These are phyloP conservation scores for Paragorgia papillata DNA, from an alignment of 92 coral and sea anemone genomes.

Conservation along the genomic window DNA sequence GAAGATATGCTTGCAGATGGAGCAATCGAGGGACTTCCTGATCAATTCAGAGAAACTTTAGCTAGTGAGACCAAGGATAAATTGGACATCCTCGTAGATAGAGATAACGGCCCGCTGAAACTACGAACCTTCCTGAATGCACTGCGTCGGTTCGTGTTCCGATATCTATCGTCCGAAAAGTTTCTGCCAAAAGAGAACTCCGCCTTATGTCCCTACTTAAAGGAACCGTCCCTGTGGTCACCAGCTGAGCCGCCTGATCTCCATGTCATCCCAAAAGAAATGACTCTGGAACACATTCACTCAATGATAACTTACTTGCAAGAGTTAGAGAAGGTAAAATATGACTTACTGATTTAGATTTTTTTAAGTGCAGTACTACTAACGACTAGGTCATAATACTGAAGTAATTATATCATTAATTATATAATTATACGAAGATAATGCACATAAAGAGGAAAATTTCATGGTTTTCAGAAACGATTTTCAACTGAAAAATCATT, in stretches of 20 bases:
- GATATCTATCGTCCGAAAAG: conserved; percentile 79
- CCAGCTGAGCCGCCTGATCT: conserved; percentile 26
- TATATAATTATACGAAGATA: no score
- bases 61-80: conserved; percentile 37
- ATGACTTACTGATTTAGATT: no score
- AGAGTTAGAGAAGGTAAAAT: conserved; percentile 44
- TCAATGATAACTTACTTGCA: conserved; percentile 43
- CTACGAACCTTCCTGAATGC: conserved; percentile 57
- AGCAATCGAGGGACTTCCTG: conserved; percentile 69
- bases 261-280: conserved; percentile 33
- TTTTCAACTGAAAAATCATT: no score
- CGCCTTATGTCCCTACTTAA: conserved; percentile 59
- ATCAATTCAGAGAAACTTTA: conserved; percentile 53
- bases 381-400: no score
- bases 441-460: no score
- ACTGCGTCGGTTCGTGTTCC: conserved; percentile 84
- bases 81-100: conserved; percentile 15
- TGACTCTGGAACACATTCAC: conserved; percentile 38
- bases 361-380: no score
- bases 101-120: conserved; percentile 6
- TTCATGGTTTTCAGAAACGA: no score
- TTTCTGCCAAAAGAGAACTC: conserved; percentile 61
- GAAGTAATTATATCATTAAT: no score
- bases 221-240: conserved; percentile 90
- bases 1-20: conserved; percentile 86